Evolutionary conservation across 1,140 invertebrate species (phyloP).

Genomic region (Ooceraea biroi): DNA sequence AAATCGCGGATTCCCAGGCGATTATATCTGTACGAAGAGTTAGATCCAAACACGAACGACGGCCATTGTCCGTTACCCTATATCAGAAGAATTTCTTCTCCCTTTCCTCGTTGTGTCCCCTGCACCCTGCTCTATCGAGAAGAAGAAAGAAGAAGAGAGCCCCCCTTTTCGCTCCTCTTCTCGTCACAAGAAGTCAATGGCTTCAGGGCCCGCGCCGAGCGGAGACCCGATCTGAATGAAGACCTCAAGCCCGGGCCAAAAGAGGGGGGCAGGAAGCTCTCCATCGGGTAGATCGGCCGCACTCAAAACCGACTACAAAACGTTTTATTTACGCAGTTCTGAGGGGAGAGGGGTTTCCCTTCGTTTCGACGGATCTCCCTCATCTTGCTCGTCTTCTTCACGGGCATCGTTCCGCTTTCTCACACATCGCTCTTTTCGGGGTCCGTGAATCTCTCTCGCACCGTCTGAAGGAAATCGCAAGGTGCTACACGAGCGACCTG

Average conservation of each 20-base stretch:
- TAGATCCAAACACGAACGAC: conserved; percentile 50
- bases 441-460: not conserved
- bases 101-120: not conserved
- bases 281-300: conserved; percentile 76
- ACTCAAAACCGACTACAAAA: conserved; percentile 79
- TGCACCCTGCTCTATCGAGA: conserved; percentile 1
- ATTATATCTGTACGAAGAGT: conserved; percentile 81
- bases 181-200: conserved; percentile 66
- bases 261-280: conserved; percentile 74
- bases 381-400: conserved; percentile 12
- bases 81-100: conserved; percentile 52
- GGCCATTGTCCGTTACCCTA: conserved; percentile 71
- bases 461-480: conserved; percentile 46
- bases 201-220: conserved; percentile 20
- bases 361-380: conserved; percentile 10
- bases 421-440: conserved; percentile 43
- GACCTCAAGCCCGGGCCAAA: conserved; percentile 71
- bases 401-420: conserved; percentile 58
- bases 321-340: conserved; percentile 77
- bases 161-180: conserved; percentile 14
- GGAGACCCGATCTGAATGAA: conserved; percentile 74
- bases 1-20: conserved; percentile 82
- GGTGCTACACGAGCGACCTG: conserved; percentile 63
- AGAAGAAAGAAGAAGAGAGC: too few species aligned
- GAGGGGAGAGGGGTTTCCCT: not conserved